Conservation (phyloP, 92 coral and sea anemone species). For the Actinostola sp. region DNA sequence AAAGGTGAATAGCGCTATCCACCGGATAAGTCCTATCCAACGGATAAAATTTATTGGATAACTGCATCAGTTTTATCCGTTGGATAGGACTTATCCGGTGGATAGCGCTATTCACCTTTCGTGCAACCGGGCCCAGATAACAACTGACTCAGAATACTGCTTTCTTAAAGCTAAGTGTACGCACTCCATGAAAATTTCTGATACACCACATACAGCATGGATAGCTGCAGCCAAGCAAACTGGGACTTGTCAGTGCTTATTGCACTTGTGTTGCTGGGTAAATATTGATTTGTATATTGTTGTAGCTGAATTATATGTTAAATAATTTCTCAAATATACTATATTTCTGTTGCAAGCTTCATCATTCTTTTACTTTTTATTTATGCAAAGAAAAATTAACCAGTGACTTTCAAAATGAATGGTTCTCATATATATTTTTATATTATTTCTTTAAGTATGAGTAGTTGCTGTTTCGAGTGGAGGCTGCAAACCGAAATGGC, state of each 20-base stretch:
- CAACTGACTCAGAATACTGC: conserved; percentile 22
- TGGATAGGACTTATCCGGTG: too few relatives aligned
- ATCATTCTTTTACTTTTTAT: too few relatives aligned
- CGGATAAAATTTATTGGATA: too few relatives aligned
- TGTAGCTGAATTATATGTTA: background rate
- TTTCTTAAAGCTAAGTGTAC: conserved; percentile 44
- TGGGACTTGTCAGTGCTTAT: conserved; percentile 51
- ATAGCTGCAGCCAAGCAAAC: conserved; percentile 31
- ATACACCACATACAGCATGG: conserved; percentile 53
- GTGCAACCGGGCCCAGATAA: too few relatives aligned
- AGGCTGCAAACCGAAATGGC: conserved; percentile 65
- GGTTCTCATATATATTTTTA: background rate
- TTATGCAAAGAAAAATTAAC: too few relatives aligned
- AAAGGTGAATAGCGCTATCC: too few relatives aligned
- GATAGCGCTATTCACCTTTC: too few relatives aligned
- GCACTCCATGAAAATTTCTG: conserved; percentile 52
- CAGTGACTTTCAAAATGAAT: too few relatives aligned
- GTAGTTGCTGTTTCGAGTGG: conserved; percentile 60
- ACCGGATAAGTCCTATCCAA: too few relatives aligned
- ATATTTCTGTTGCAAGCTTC: too few relatives aligned
- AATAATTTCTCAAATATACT: too few relatives aligned
- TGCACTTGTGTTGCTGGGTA: conserved; percentile 70
- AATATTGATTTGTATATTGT: background rate
- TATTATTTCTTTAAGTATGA: conserved; percentile 43
- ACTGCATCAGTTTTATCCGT: too few relatives aligned